Conservation (phyloP, 2,888 invertebrate species). For the Ligdia adustata region DNA sequence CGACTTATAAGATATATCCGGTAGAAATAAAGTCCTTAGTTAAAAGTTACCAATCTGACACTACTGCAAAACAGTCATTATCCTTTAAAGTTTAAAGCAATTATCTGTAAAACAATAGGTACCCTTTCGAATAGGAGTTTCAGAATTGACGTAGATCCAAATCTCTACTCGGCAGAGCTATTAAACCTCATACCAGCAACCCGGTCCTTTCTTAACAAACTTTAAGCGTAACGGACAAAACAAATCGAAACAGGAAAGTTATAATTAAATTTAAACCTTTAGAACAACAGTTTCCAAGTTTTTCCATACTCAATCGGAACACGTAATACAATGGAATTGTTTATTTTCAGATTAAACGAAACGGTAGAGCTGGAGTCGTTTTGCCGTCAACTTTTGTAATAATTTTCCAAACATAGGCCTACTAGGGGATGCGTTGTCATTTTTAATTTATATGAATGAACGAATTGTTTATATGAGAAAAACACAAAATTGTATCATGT, state of each 20-base stretch:
- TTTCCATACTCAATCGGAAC: constrained; percentile 11
- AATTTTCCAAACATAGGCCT: constrained; percentile 12
- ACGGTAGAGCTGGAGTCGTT: constrained; percentile 17
- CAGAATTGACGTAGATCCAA: not conserved
- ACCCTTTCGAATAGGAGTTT: no score
- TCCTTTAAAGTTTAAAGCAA: no score
- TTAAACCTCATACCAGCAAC: constrained; percentile 7
- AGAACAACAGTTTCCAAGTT: constrained; percentile 14
- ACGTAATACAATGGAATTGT: constrained; percentile 16
- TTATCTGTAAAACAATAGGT: no score
- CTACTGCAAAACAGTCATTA: no score
- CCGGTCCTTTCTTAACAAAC: constrained; percentile 6
- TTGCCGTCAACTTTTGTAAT: constrained; percentile 19
- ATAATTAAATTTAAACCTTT: constrained; percentile 21
- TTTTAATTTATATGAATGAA: not conserved
- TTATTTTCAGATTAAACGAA: constrained; percentile 22
- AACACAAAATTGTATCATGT: no score
- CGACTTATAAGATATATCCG: no score
- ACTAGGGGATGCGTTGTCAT: not conserved
- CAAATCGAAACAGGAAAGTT: constrained; percentile 20
- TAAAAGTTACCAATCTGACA: no score
- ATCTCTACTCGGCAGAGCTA: not conserved
- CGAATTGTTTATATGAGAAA: no score
- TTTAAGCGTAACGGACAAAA: constrained; percentile 9
- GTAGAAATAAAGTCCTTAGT: no score